Conservation (phyloP, 2,113 vertebrate species). For the zebrafish (Danio rerio) region DNA sequence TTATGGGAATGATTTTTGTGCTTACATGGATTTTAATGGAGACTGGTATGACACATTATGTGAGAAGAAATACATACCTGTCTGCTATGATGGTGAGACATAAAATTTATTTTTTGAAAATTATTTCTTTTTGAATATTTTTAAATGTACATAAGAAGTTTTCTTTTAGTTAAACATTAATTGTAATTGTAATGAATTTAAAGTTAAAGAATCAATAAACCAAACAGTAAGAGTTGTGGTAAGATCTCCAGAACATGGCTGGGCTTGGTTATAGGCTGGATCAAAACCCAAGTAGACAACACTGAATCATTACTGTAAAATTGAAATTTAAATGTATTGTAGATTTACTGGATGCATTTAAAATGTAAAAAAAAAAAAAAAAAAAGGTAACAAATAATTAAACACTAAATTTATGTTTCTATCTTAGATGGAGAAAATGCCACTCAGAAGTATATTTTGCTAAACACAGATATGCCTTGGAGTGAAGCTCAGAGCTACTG, state of each 20-base stretch:
- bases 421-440: background rate
- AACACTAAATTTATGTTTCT: background rate
- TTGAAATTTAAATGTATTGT: no score
- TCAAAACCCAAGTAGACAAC: no score
- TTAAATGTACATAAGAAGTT: no score
- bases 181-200: no score
- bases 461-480: background rate
- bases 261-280: no score
- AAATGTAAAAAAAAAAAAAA: background rate
- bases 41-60: background rate
- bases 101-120: no score
- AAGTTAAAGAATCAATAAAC: no score
- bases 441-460: background rate
- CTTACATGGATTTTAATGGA: background rate
- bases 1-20: background rate
- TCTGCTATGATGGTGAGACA: conserved; percentile 45
- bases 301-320: no score
- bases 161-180: no score
- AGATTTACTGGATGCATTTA: background rate
- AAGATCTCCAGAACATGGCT: no score
- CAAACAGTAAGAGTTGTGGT: no score
- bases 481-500: conserved; percentile 21
- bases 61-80: background rate
- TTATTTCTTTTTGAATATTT: no score
- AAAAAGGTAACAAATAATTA: background rate